Percentiles rank a stretch among this genome's conserved stretches.
phyloP scores from a whole-genome alignment of 2,888 invertebrate genomes.

The Spilosoma lubricipeda region DNA sequence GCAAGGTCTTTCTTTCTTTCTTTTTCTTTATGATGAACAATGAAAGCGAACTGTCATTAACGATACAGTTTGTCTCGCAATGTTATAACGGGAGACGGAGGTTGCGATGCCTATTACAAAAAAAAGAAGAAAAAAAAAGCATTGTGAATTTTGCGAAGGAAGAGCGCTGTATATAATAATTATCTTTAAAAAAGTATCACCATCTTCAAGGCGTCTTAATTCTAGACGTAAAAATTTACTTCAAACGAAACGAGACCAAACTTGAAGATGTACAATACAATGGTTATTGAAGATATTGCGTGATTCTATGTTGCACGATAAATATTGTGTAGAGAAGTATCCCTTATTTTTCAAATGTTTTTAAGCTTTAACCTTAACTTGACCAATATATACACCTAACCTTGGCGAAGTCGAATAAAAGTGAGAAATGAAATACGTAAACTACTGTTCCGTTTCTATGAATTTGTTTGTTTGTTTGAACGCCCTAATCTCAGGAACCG shows the following conservation, averaged over 20 bases:
- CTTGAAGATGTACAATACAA: neutral
- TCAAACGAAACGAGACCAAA: neutral
- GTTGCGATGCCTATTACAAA: neutral
- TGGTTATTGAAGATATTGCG: neutral
- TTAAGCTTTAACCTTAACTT: neutral
- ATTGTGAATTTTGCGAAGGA: neutral
- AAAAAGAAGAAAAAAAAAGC: neutral
- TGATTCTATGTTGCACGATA: neutral
- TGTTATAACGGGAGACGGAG: constrained; percentile 6
- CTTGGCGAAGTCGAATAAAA: neutral
- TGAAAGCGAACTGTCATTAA: constrained; percentile 27
- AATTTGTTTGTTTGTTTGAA: too few relatives aligned
- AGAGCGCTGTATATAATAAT: constrained; percentile 10
- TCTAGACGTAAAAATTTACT: neutral
- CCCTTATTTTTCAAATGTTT: neutral
- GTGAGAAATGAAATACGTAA: too few relatives aligned
- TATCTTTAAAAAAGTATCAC: neutral
- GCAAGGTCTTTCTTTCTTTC: constrained; percentile 8
- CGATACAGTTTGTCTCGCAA: constrained; percentile 20
- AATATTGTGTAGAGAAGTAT: neutral
- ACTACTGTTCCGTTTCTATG: too few relatives aligned
- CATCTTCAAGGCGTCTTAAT: neutral
- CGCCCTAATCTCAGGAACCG: too few relatives aligned
- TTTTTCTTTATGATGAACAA: constrained; percentile 17
- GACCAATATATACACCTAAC: neutral